These are phyloP conservation scores for Drosophila sturtevanti DNA, from an alignment of 1,140 invertebrate species.

Conservation along the genomic window DNA sequence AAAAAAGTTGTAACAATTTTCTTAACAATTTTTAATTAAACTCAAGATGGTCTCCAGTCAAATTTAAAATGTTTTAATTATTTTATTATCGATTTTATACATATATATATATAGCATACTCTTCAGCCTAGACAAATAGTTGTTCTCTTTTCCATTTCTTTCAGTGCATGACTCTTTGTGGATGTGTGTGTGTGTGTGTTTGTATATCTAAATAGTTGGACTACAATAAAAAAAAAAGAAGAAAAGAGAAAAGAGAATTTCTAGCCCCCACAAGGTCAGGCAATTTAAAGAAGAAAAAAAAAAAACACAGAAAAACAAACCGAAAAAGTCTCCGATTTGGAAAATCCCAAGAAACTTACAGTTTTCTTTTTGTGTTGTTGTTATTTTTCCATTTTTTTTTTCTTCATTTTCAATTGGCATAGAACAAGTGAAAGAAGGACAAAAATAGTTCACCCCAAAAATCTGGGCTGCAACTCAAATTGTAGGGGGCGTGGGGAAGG, in stretches of 20 bases:
- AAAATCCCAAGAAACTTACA: not conserved
- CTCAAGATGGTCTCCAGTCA: no score
- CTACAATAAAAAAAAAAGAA: conserved; percentile 3
- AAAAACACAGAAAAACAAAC: not conserved
- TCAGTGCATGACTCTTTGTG: not conserved
- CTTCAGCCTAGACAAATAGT: no score
- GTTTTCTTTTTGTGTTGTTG: not conserved
- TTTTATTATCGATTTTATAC: no score
- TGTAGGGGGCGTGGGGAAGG: not conserved
- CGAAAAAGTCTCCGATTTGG: not conserved
- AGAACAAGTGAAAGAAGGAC: not conserved
- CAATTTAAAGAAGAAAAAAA: conserved; percentile 9
- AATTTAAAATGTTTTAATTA: no score
- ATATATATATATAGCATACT: no score
- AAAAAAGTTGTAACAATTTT: no score
- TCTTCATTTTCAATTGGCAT: conserved; percentile 1
- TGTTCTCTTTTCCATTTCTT: no score
- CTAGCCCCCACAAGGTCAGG: not conserved
- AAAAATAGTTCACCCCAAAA: not conserved
- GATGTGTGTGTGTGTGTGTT: not conserved
- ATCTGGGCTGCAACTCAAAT: not conserved
- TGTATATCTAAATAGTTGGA: not conserved
- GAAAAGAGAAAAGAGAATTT: not conserved
- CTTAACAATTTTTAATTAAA: no score
- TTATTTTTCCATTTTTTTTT: not conserved